A percentile compares a stretch with the other conserved stretches of the same genome.
Conservation (phyloP, 2,113 vertebrate genomes). For the Macroglossus sobrinus region DNA sequence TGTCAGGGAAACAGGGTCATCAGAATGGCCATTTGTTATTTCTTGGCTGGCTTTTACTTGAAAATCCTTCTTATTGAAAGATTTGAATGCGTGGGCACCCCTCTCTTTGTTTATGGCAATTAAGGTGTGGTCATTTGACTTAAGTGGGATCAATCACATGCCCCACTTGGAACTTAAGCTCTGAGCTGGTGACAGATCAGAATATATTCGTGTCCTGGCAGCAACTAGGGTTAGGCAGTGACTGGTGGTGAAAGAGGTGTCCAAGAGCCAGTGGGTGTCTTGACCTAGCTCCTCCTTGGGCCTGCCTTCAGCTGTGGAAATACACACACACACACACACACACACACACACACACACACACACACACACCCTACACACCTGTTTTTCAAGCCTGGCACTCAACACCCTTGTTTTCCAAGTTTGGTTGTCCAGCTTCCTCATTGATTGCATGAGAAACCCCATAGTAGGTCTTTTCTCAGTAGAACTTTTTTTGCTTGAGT, state of each 20-base stretch:
- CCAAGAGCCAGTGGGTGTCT: not conserved
- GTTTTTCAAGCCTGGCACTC: not conserved
- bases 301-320: not conserved
- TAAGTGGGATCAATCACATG: not conserved
- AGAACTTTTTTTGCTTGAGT: not conserved
- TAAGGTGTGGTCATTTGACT: not conserved
- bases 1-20: not conserved
- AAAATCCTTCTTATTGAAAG: not conserved
- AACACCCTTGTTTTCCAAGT: not conserved
- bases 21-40: not conserved
- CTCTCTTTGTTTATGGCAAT: not conserved
- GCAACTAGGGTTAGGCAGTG: not conserved
- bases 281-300: not conserved
- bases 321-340: not conserved
- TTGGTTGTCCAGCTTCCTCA: not conserved
- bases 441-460: not conserved
- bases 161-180: not conserved
- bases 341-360: not conserved
- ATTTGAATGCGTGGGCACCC: not conserved
- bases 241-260: not conserved
- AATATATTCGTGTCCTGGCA: not conserved
- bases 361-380: not conserved
- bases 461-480: not conserved
- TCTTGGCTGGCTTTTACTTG: not conserved
- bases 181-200: not conserved